Base-by-base conservation (phyloP, 92 coral and sea anemone species). In the Paramuricea clavata region DNA sequence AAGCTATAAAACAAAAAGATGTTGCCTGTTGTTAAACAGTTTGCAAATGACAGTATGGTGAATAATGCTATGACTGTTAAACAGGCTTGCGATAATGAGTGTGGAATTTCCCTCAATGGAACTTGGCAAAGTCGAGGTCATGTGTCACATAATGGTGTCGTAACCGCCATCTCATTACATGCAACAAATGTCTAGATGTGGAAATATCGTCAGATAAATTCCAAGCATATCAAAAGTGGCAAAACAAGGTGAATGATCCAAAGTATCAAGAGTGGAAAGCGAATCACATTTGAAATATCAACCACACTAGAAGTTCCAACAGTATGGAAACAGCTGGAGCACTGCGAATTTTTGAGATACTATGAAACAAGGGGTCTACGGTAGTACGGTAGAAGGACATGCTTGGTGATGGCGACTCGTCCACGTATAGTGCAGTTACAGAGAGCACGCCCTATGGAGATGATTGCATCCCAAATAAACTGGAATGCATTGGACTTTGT, bases 401-500 rank as follows among this genome's bases (percentile, higher is more conserved):
- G 30, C 64, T 76, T 43, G 82, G 82, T 13, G 82, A 49, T 76
- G 82, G 82, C 7, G 82, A 76, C 30, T 26, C 77, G 12, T n/a
- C n/a, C n/a, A n/a, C n/a, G n/a, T n/a, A n/a, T n/a, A n/a, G n/a
- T n/a, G n/a, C n/a, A n/a, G n/a, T n/a, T n/a, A n/a, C n/a, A n/a
- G n/a, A n/a, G n/a, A n/a, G n/a, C n/a, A n/a, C n/a, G n/a, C n/a
- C n/a, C 49, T 33, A 71, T 71, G 47, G 44, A 33, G 77, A 33
- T n/a, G 44, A 71, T 12, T 28, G 44, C 23, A 26, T 71, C 47
- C 44, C 44, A 39, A 71, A 12, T 49, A 71, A 71, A 71, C 47
- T 71, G 35, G 77, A 71, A 71, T 71, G 47, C 30, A 33, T 71
- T 12, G 77, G 77, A 25, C 77, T 22, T n/a, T 71, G 77, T 74